Evolutionary conservation across 2,888 invertebrate species (phyloP), one percentile per base, ranked within the genome.

Genomic region (Polietes domitor): DNA sequence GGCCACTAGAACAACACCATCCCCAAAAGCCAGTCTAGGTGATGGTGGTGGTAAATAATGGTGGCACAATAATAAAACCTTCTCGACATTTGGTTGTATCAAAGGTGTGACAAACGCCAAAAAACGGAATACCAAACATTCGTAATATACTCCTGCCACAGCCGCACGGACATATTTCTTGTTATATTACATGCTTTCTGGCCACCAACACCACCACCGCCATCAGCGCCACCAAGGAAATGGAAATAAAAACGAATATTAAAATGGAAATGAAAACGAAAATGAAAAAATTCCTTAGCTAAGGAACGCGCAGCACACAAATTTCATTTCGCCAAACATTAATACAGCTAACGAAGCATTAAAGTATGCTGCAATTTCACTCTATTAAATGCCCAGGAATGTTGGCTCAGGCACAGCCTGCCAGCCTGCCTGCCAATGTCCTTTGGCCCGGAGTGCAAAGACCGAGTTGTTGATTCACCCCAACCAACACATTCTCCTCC

Each of bases 71-170:
- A 47, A 12, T 47, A 12, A 47, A 47, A 47, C 32, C 15, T n/a
- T 4, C 47, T 6, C 47, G 1, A n/a, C 15, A 15, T 47, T 47
- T 4, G 47, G 21, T 43, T 71, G 73, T 65, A 47, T 71, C 88
- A 83, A 88, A 90, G 90, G 90, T 90, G 90, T 89, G 89, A 90
- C 90, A 90, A 89, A 89, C 72, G 77, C 77, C 77, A 15, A 17
- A 83, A 84, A 79, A 78, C 75, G 73, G 78, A 84, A 84, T 89
- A 89, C 88, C 88, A 85, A 88, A 50, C 50, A 80, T 80, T 80
- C 74, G 63, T 71, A 19, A 53, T 78, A 73, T 41, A 55, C 55
- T 80, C 71, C 47, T 75, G 70, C 21, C 61, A n/a, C 63, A 32
- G 41, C 24, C 32, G 76, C 41, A 2, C 41, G 15, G 7, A 9